Conservation (phyloP, 1,140 invertebrate species). For the Ostrea edulis region DNA sequence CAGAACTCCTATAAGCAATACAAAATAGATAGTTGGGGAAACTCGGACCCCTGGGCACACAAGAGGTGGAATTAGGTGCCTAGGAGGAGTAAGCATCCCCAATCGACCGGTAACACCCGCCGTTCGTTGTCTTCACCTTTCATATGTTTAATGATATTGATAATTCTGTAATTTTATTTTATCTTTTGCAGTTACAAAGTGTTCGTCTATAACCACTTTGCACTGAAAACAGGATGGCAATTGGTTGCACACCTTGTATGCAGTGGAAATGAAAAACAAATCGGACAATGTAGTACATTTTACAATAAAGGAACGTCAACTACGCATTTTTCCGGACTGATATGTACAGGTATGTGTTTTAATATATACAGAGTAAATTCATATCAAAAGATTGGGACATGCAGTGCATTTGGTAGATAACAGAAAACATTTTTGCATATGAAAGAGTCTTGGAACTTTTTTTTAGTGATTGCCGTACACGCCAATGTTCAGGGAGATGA, state of each 20-base stretch:
- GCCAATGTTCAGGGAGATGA: no score
- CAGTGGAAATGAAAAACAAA: background rate
- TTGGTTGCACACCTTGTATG: background rate
- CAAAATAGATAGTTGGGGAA: no score
- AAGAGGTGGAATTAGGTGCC: no score
- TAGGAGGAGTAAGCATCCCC: no score
- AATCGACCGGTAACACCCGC: no score
- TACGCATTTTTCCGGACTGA: background rate
- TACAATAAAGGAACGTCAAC: background rate
- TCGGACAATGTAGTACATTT: background rate
- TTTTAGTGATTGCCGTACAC: no score
- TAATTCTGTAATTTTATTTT: background rate
- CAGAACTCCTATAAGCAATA: no score
- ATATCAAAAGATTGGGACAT: background rate
- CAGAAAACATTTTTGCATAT: background rate
- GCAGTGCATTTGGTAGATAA: background rate
- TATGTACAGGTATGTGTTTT: background rate
- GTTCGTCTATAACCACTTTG: background rate
- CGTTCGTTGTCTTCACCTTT: no score
- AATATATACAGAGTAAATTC: background rate
- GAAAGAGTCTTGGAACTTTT: background rate
- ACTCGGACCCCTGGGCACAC: no score
- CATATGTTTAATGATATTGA: no score
- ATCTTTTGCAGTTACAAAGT: background rate
- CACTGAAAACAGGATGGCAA: background rate